Base-by-base conservation (phyloP, 2,113 vertebrate species). In the Scomber colias region DNA sequence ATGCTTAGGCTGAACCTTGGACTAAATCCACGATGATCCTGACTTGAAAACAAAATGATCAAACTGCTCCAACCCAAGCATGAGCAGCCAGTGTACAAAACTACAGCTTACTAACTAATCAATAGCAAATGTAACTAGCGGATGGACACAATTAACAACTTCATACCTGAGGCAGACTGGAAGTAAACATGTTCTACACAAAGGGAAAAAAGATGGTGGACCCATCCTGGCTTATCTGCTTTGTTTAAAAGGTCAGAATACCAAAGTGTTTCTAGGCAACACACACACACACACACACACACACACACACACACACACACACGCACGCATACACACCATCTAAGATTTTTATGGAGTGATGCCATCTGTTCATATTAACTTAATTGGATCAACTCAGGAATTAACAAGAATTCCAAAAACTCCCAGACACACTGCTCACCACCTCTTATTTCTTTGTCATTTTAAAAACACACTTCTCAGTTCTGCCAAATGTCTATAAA, bases 201-300 rank as follows among this genome's bases (percentile, higher is more conserved):
- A 35, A 48, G 24, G 14, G 56, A n/a, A 50, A 69, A 71, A 35
- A 5, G 31, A 40, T 40, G 35, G 48, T 66, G 14, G 53, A 50
- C 71, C 15, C 31, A 71, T 27, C 57, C 70, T 27, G n/a, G 6
- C 44, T 49, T 12, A 3, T 19, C 75, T 72, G 76, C 75, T 90
- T 84, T 81, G 81, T 80, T 84, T 73, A 54, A 90, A 91, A 93
- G 88, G 90, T 92, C 91, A 84, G 64, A 87, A 88, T 90, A 87
- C 85, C 84, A 51, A 65, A 35, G 67, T 70, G 89, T 82, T 75
- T 87, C 86, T 35, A 65, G 46, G 90, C 85, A 90, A 88, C 83
- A 70, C 31, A 74, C 70, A 66, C 27, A 68, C 53, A 72, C 68
- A 69, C 53, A 56, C 70, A 66, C 59, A 15, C 62, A 53, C 35